Percentiles rank a stretch among this genome's conserved stretches.
Evolutionary conservation across 1,140 invertebrate genomes (phyloP).

Genomic region (Danaus plexippus): DNA sequence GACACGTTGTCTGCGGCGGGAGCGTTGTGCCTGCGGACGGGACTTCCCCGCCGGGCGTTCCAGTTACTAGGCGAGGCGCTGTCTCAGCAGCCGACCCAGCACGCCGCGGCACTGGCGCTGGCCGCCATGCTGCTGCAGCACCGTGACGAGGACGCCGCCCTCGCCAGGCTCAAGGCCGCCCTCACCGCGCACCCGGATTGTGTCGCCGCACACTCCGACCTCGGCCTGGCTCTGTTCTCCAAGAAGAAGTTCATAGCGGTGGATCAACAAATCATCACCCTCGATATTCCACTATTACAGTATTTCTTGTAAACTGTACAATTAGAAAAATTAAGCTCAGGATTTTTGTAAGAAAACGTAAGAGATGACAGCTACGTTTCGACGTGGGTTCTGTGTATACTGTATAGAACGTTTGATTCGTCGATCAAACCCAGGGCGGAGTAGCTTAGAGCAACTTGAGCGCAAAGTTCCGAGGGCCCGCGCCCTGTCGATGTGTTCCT

Average conservation of each 20-base stretch:
- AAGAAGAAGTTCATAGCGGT: slow-evolving; percentile 64
- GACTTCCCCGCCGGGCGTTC: slow-evolving; percentile 54
- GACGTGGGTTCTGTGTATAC: no score
- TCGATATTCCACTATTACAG: no score
- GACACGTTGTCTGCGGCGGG: slow-evolving; percentile 60
- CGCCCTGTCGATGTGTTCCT: no score
- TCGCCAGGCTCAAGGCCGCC: slow-evolving; percentile 53
- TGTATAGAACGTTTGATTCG: no score
- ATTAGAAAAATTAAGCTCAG: no score
- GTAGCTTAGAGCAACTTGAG: no score
- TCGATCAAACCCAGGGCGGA: no score
- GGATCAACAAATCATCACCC: neutral
- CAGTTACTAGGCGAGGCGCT: slow-evolving; percentile 54
- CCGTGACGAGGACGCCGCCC: slow-evolving; percentile 45
- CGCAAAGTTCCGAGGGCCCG: no score
- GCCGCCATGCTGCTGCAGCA: slow-evolving; percentile 64
- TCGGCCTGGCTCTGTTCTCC: slow-evolving; percentile 50
- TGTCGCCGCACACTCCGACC: slow-evolving; percentile 52
- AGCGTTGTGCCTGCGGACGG: slow-evolving; percentile 42
- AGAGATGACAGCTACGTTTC: no score
- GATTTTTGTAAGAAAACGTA: no score
- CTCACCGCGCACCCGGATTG: slow-evolving; percentile 50
- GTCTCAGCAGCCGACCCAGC: slow-evolving; percentile 51
- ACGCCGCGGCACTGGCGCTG: slow-evolving; percentile 50
- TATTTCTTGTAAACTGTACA: no score